Base-by-base conservation (phyloP, 2,113 vertebrate species). In the Prolemur simus region DNA sequence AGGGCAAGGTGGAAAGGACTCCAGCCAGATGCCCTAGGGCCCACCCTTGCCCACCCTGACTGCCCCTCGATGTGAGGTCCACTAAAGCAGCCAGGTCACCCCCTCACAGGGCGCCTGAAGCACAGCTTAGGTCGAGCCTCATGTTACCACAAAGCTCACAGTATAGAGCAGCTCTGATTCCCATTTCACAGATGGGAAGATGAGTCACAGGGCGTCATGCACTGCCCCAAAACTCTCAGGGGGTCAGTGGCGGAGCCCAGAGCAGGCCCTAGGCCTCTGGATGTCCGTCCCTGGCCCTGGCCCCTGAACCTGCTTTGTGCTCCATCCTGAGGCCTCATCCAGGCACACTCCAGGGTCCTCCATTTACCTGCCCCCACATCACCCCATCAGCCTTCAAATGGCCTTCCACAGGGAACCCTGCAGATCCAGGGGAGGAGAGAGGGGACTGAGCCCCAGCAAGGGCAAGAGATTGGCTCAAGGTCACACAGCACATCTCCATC, bases 171-270 rank as follows among this genome's bases (percentile, higher is more conserved):
- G 18, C 7, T 47, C 32, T 58, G 85, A 60, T 8, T 13, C 89
- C 58, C 54, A 56, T 60, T 54, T 68, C 58, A 39, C 66, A 77
- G n/a, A 37, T 4, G 1, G n/a, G 54, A 34, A 0, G 66, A 2
- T 7, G 20, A 66, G 94, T 69, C 74, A 69, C 9, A 0, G 60
- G 39, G 5, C 81, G 15, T 86, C 39, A 18, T 0, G 25, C 32
- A 17, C 47, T 11, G 2, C 54, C n/a, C 13, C 0, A 1, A 54
- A 68, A 21, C 56, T 45, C 69, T 29, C 25, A 13, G 2, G 12
- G 58, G 13, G 29, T 77, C 84, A 58, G 47, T 2, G 13, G 87
- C 20, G 52, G 47, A 58, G 39, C 76, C 32, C 82, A 85, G 29
- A 56, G 52, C 47, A 74, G 49, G 15, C 21, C 12, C 14, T 15